Base-by-base conservation (phyloP, 2,113 vertebrate species). In the Rhea pennata region DNA sequence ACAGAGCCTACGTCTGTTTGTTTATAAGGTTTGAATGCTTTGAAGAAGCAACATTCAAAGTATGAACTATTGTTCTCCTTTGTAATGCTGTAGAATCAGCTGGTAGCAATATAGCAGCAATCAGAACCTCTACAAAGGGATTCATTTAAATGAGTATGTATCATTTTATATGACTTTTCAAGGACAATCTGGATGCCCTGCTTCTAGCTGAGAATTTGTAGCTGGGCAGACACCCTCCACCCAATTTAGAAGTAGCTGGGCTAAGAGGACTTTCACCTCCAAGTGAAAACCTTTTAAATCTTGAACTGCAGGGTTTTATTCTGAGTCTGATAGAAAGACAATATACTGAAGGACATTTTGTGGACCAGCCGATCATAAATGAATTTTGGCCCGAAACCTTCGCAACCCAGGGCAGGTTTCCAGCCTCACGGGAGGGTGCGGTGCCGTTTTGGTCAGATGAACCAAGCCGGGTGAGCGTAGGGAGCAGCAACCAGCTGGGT, bases 21-120 rank as follows among this genome's bases (percentile, higher is more conserved):
- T 94, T 96, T 96, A 86, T 65, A 80, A 77, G 79, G 59, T 46
- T 85, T 31, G 77, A 93, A 90, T 31, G 42, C 92, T 94, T 93
- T 92, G 95, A 96, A 96, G 91, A 89, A 9, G 61, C 84, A 87
- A 76, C 33, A 66, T 58, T 56, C 2, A 54, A 83, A 89, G 54
- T 79, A 82, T 19, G 66, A 88, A 71, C 62, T 79, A 70, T 59
- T 87, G 33, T n/a, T 93, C 73, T 71, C 58, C 93, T 94, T 85
- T 87, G 77, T 84, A 44, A 73, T 59, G 44, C 64, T 3, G 0
- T 92, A 24, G 58, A n/a, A 46, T 75, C 73, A 58, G 62, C 50
- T 81, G 36, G 39, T 96, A 73, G 61, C 64, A 67, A 54, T 83
- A 12, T 19, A 80, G 81, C 72, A 88, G 76, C 83, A 56, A 42